These are phyloP conservation scores for Entosphenus tridentatus DNA, from an alignment of 2,113 vertebrate species.

Conservation along the genomic window DNA sequence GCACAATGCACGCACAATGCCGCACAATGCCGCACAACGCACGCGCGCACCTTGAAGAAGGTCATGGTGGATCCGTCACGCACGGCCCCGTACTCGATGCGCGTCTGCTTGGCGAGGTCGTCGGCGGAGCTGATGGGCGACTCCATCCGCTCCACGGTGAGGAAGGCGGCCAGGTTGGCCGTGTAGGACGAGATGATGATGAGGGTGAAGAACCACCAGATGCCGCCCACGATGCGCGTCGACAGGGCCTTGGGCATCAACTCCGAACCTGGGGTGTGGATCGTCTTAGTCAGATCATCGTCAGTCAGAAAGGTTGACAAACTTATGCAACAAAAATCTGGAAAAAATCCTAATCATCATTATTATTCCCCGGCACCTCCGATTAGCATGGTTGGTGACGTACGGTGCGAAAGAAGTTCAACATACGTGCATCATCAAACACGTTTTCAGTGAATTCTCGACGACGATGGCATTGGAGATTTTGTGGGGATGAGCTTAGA, in stretches of 20 bases:
- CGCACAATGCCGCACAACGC: not conserved
- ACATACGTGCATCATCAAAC: too few species aligned
- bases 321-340: not conserved
- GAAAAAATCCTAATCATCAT: not conserved
- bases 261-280: conserved; percentile 52
- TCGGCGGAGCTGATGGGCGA: conserved; percentile 80
- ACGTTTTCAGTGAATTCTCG: too few species aligned
- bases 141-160: conserved; percentile 92
- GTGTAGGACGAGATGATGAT: conserved; percentile 99
- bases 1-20: not conserved
- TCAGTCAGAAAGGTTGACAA: too few species aligned
- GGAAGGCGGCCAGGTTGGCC: conserved; percentile 83
- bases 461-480: too few species aligned
- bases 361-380: too few species aligned
- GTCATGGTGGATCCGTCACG: conserved; percentile 87
- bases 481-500: too few species aligned
- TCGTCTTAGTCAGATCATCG: too few species aligned
- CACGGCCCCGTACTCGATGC: conserved; percentile 85
- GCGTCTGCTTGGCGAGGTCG: conserved; percentile 91
- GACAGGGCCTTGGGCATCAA: conserved; percentile 97
- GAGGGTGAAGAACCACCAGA: conserved; percentile 99
- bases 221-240: conserved; percentile 88
- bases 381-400: too few species aligned
- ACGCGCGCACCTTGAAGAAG: conserved; percentile 70
- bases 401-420: too few species aligned